phyloP scores from a whole-genome alignment of 2,797 vertebrate species.

The Heteromormyrus szaboi region DNA sequence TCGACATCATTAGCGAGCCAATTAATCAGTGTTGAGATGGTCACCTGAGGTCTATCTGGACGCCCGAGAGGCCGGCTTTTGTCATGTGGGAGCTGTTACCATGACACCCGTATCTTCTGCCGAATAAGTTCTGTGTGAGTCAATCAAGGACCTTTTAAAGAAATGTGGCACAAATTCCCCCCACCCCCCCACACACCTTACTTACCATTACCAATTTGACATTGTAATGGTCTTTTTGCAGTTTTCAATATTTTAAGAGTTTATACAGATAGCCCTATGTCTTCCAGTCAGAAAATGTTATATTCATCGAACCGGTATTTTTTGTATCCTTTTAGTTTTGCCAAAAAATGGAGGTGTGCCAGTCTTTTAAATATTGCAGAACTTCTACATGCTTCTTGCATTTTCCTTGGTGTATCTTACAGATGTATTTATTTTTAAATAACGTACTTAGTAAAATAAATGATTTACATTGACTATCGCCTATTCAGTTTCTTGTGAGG shows the following conservation, averaged over 20 bases:
- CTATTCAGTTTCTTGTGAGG: background rate
- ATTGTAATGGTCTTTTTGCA: background rate
- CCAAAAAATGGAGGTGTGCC: background rate
- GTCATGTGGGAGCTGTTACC: conserved; percentile 25
- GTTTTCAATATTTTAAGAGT: conserved; percentile 9
- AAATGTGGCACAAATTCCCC: background rate
- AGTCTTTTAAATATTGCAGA: conserved; percentile 27
- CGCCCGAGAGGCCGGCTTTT: background rate
- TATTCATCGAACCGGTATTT: background rate
- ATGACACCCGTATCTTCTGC: background rate
- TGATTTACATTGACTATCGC: conserved; percentile 36
- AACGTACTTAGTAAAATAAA: conserved; percentile 51
- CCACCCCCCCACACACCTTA: background rate
- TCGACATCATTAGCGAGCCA: background rate
- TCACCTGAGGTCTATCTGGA: background rate
- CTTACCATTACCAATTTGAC: background rate
- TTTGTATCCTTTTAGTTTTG: background rate
- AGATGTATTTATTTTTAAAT: conserved; percentile 49
- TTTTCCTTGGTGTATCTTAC: conserved; percentile 16
- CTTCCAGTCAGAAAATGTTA: background rate
- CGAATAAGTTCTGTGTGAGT: background rate
- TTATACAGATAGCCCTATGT: background rate
- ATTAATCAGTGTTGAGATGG: background rate
- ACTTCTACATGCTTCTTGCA: conserved; percentile 50
- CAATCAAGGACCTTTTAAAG: background rate